Conservation (phyloP, 2,888 invertebrate species). For the Zaprionus lineosus region DNA sequence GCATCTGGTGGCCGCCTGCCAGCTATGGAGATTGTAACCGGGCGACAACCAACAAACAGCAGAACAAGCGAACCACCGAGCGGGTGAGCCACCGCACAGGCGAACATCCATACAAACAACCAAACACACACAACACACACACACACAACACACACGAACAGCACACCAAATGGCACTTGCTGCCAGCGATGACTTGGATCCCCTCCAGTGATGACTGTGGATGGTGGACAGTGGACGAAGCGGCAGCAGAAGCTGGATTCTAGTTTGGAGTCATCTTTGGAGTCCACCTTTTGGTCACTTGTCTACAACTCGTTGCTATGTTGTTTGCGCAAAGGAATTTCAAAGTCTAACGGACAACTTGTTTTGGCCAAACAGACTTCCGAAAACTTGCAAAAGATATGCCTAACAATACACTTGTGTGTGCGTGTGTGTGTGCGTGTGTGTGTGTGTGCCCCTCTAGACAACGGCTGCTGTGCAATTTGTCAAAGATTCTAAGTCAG, state of each 20-base stretch:
- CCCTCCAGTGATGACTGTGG: no score
- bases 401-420: conserved; percentile 24
- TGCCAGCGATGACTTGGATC: conserved; percentile 16
- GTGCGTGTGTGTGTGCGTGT: conserved; percentile 4
- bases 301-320: conserved; percentile 39
- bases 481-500: conserved; percentile 67
- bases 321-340: conserved; percentile 59
- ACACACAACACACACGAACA: conserved; percentile 38
- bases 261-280: conserved; percentile 9
- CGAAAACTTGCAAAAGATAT: conserved; percentile 54
- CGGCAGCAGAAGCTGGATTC: conserved; percentile 32
- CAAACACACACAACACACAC: conserved; percentile 9
- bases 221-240: no score
- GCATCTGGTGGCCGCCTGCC: conserved; percentile 25
- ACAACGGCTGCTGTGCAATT: conserved; percentile 57
- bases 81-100: no score
- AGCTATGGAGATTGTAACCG: conserved; percentile 52
- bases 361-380: conserved; percentile 53
- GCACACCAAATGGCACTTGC: conserved; percentile 66
- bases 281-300: conserved; percentile 33
- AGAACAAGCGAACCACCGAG: conserved; percentile 4
- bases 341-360: conserved; percentile 42
- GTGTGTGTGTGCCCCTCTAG: conserved; percentile 3
- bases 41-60: conserved; percentile 15
- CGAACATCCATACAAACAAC: conserved; percentile 18